Conservation (phyloP, 2,888 invertebrate species). For the Disparrhopalites patrizii region DNA sequence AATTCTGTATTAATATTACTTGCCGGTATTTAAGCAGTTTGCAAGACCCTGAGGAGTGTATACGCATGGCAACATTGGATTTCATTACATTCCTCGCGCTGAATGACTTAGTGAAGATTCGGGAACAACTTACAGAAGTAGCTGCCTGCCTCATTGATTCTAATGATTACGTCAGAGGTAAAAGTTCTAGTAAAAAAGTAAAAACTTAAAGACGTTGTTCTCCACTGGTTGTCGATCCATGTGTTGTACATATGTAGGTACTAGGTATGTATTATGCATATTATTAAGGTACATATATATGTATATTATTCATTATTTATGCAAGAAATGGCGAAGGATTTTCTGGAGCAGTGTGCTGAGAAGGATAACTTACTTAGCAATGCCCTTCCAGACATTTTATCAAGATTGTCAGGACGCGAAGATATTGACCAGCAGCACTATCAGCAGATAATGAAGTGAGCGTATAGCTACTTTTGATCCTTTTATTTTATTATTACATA, state of each 20-base stretch:
- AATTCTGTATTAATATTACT: too few relatives aligned
- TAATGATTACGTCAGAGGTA: conserved; percentile 37
- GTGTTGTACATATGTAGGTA: too few relatives aligned
- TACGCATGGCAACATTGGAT: conserved; percentile 43
- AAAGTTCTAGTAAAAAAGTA: too few relatives aligned
- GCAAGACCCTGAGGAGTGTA: conserved; percentile 24
- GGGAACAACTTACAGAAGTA: conserved; percentile 40
- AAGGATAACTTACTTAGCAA: conserved; percentile 45
- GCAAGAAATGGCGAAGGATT: conserved; percentile 40
- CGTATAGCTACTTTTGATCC: background rate
- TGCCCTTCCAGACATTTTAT: conserved; percentile 43
- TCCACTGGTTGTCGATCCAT: too few relatives aligned
- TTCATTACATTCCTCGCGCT: conserved; percentile 44
- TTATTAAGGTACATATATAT: too few relatives aligned
- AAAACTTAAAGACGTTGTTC: too few relatives aligned
- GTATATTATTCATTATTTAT: too few relatives aligned
- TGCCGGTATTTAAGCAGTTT: conserved; percentile 24
- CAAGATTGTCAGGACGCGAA: conserved; percentile 34
- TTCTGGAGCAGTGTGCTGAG: conserved; percentile 41
- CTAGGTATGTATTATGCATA: too few relatives aligned
- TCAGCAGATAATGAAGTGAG: conserved; percentile 43
- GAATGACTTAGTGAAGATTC: conserved; percentile 43
- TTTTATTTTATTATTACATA: background rate
- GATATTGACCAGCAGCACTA: conserved; percentile 37
- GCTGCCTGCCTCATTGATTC: conserved; percentile 39